Percentiles rank a stretch among this genome's conserved stretches.
phyloP scores from a whole-genome alignment of 2,888 invertebrate genomes.

The Fissipunctia ypsillon region DNA sequence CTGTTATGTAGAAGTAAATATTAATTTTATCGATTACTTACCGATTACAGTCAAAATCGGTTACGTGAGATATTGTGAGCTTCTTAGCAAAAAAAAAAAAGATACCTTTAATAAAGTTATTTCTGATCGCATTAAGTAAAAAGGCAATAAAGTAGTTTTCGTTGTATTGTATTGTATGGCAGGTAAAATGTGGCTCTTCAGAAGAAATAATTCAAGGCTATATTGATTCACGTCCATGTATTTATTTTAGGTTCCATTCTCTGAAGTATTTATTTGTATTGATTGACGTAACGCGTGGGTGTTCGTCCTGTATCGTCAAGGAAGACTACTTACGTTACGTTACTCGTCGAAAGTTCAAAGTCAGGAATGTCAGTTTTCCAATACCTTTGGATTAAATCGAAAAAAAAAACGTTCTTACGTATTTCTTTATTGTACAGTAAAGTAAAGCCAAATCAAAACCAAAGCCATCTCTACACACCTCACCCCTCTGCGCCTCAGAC shows the following conservation, averaged over 20 bases:
- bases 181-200: not conserved
- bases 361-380: slow-evolving; percentile 2
- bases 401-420: not conserved
- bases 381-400: slow-evolving; percentile 1
- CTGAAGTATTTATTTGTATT: slow-evolving; percentile 10
- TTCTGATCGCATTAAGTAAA: not conserved
- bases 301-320: not conserved
- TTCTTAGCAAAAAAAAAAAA: too few species aligned
- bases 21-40: not conserved
- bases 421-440: slow-evolving; percentile 5
- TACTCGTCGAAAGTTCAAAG: slow-evolving; percentile 6
- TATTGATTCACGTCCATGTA: not conserved
- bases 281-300: not conserved
- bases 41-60: too few species aligned
- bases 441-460: not conserved
- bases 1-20: not conserved
- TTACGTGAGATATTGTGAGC: not conserved
- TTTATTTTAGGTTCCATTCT: slow-evolving; percentile 3
- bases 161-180: not conserved
- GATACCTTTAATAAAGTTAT: not conserved
- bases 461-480: too few species aligned
- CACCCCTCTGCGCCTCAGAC: too few species aligned
- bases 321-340: not conserved
- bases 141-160: not conserved
- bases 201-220: not conserved